Evolutionary conservation across 2,113 vertebrate genomes (phyloP).

Genomic region (Rhinopomastus cyanomelas): DNA sequence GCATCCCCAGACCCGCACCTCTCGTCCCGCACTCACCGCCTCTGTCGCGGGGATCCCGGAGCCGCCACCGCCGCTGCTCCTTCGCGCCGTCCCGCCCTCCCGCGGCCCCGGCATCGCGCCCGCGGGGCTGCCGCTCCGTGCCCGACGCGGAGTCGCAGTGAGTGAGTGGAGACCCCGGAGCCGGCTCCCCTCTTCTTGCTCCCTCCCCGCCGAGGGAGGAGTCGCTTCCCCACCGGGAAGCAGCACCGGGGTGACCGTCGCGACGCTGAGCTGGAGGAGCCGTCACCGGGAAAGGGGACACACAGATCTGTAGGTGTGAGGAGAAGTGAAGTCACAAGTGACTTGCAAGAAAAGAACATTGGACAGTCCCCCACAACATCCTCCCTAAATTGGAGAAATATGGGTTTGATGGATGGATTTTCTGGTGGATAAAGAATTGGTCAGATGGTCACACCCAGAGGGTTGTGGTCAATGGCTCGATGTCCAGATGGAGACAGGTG

Average conservation of each 20-base stretch:
- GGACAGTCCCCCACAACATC: too few relatives aligned
- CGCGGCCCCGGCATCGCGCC: not conserved
- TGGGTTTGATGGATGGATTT: too few relatives aligned
- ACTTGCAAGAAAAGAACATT: not conserved
- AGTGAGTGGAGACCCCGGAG: conserved; percentile 59
- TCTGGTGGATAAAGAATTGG: too few relatives aligned
- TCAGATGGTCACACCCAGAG: too few relatives aligned
- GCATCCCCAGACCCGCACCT: not conserved
- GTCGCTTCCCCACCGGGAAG: not conserved
- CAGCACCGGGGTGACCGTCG: not conserved
- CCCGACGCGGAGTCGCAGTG: not conserved
- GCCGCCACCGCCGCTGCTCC: conserved; percentile 51
- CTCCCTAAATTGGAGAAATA: too few relatives aligned
- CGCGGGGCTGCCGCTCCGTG: not conserved
- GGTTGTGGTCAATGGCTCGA: too few relatives aligned
- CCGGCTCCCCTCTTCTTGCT: not conserved
- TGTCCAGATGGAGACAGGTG: too few relatives aligned
- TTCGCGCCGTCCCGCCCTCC: not conserved
- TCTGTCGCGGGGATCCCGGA: not conserved
- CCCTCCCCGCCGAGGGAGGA: conserved; percentile 41
- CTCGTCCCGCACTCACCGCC: conserved; percentile 1
- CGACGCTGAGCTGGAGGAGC: not conserved
- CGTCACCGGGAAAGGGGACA: not conserved
- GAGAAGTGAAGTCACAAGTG: not conserved
- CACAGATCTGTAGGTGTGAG: not conserved